Evolutionary conservation across 2,797 vertebrate species (phyloP).

Genomic region (Sebastolobus alascanus): DNA sequence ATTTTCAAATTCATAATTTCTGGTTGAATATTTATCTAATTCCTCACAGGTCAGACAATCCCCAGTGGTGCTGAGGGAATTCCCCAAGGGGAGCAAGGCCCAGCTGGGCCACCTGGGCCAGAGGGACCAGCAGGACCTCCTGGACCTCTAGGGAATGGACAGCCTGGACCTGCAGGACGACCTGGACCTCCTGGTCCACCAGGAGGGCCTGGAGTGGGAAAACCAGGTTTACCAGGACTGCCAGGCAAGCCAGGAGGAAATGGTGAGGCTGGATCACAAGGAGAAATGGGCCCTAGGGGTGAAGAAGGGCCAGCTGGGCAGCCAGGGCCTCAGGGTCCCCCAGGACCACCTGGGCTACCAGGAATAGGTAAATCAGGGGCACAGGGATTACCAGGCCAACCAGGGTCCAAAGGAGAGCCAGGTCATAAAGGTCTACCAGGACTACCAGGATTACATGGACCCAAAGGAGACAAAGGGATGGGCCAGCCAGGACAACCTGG

Average conservation of each 20-base stretch:
- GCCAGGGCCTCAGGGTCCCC: constrained; percentile 89
- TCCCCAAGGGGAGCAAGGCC: constrained; percentile 84
- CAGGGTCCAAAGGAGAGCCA: constrained; percentile 92
- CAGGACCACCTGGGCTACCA: constrained; percentile 92
- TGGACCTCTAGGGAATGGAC: constrained; percentile 91
- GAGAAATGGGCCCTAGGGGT: constrained; percentile 92
- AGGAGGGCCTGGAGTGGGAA: constrained; percentile 93
- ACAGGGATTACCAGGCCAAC: constrained; percentile 92
- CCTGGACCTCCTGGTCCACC: constrained; percentile 88
- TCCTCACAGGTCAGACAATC: constrained; percentile 80
- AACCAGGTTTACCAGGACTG: constrained; percentile 94
- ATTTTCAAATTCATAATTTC: constrained; percentile 5
- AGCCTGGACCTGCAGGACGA: constrained; percentile 90
- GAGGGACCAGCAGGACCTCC: constrained; percentile 88
- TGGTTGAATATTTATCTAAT: constrained; percentile 18
- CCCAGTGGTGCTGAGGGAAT: constrained; percentile 76
- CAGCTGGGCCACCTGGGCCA: constrained; percentile 84
- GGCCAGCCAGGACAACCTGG: constrained; percentile 93
- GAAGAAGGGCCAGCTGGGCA: constrained; percentile 91
- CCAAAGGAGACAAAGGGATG: constrained; percentile 95
- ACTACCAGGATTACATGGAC: constrained; percentile 91
- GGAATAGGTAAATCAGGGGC: constrained; percentile 93
- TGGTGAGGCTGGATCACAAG: constrained; percentile 90
- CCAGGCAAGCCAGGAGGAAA: constrained; percentile 92
- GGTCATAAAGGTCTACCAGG: constrained; percentile 95